phyloP scores from a whole-genome alignment of 1,140 invertebrate genomes.

The Calephelis virginiensis region DNA sequence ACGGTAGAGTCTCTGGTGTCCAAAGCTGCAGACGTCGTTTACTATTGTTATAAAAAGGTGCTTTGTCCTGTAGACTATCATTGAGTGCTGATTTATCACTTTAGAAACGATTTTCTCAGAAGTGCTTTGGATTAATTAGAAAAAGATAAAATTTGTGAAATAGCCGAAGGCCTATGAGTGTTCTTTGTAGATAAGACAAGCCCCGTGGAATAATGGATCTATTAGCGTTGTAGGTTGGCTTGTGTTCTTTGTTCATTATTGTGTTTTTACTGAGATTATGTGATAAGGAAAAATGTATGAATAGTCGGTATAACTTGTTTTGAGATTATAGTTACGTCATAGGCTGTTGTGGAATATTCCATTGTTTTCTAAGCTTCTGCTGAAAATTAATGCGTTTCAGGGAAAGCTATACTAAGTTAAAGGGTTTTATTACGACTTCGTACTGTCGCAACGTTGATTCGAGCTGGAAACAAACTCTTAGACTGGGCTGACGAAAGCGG shows the following conservation, averaged over 20 bases:
- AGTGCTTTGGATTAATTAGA: slow-evolving; percentile 67
- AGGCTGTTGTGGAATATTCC: too few relatives aligned
- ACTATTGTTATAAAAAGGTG: background rate
- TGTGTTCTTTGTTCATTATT: slow-evolving; percentile 39
- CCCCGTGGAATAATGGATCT: slow-evolving; percentile 58
- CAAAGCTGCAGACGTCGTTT: too few relatives aligned
- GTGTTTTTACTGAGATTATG: slow-evolving; percentile 17
- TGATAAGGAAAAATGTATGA: slow-evolving; percentile 10
- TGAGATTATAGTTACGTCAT: background rate
- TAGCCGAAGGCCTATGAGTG: slow-evolving; percentile 54
- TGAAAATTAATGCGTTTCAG: too few relatives aligned
- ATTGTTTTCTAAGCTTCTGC: too few relatives aligned
- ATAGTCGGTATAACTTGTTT: background rate
- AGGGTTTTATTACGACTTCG: too few relatives aligned
- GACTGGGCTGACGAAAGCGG: too few relatives aligned
- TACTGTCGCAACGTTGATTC: too few relatives aligned
- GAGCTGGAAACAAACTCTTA: too few relatives aligned
- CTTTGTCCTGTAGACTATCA: slow-evolving; percentile 5
- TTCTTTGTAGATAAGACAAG: slow-evolving; percentile 57
- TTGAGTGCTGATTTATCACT: slow-evolving; percentile 59
- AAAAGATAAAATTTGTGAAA: slow-evolving; percentile 72
- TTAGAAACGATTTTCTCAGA: slow-evolving; percentile 56
- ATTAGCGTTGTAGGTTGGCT: slow-evolving; percentile 45
- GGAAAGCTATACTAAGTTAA: too few relatives aligned
- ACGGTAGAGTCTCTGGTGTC: too few relatives aligned